Base-by-base conservation (phyloP, 1,140 invertebrate species). In the Lutraria rhynchaena region DNA sequence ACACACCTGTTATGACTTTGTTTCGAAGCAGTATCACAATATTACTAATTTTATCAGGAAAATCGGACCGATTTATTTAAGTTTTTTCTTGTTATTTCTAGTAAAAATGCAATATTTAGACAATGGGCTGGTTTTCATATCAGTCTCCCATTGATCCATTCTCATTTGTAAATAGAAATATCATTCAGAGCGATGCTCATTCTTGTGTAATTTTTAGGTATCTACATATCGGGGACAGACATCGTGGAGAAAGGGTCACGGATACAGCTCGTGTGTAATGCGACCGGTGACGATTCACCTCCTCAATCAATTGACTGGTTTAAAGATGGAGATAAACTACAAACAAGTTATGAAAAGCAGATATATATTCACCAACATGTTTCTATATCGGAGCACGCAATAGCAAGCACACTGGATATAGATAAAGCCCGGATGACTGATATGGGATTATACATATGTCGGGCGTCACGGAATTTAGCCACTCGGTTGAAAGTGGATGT, bases 281-380 rank as follows among this genome's bases (percentile, higher is more conserved):
- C 85, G 15, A 82, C 84, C 0, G 33, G 67, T 37, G 17, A 49
- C 1, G 61, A 70, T 31, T 35, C 78, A 27, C 77, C 84, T 9
- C 88, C 85, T 5, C 82, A 85, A 51, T 76, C 85, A 51, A 33
- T 88, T 44, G 85, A 87, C 85, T 89, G 88, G 88, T 89, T 89
- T 71, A 87, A 87, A 70, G 87, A 88, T 63, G 88, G 88, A 19
- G 63, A n/a, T 27, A 33, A 22, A 24, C 22, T 81, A 19, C 75
- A 78, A 49, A 67, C 75, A 27, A 61, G 58, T 19, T 75, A 75
- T 63, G 58, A 35, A 49, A 75, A 60, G 11, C 19, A 77, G 33
- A 61, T 81, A 17, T 73, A 60, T 33, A 74, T 81, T 17, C 53
- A 60, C 5, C 69, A 71, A 37, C 67, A 81, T 9, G 70, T 74